Evolutionary conservation across 2,797 vertebrate species (phyloP), one percentile per base, ranked within the genome.

Genomic region (Malacoctenus gilli): DNA sequence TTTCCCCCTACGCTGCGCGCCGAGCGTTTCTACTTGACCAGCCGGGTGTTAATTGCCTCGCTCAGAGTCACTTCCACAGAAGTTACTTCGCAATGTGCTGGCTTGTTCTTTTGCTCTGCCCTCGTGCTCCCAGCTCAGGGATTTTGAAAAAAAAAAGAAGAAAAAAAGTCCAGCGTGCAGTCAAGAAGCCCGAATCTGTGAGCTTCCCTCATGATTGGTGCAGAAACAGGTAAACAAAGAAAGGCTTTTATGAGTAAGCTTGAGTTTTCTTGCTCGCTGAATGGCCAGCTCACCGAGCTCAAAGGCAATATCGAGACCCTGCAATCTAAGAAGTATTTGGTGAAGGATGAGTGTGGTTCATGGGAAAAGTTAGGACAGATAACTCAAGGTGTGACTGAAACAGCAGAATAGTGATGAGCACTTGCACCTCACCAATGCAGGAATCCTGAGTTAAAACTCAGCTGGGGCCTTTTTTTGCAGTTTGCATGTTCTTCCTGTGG

Each of bases 1-100:
- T 65, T 65, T 65, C 63, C 61, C 50, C 68, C 63, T 50, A 10
- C 54, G 59, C 62, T 61, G 64, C 76, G 77, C 74, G 38, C 60
- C 13, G 35, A 82, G 67, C 48, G 13, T 66, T 82, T 72, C 68
- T 68, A 52, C 71, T 73, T 59, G 72, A 72, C 71, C 73, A 44
- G 80, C 71, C 34, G 40, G 71, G 85, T 83, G 88, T 88, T 88
- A 87, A 87, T 84, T 83, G 67, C 79, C 56, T 75, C 38, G 58
- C 74, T 76, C 70, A 36, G 83, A 78, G 75, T 75, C 79, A 85
- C 79, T 83, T 86, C 82, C 73, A 52, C 72, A 57, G 65, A 77
- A 75, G 62, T 79, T 82, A 42, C 67, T 62, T 19, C 62, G 73
- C 66, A 83, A 79, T 70, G 75, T 54, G 58, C 63, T 53, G 60